A percentile compares a stretch with the other conserved stretches of the same genome.
Conservation (phyloP, 1,140 invertebrate genomes). For the Panagrolaimus sp. region DNA sequence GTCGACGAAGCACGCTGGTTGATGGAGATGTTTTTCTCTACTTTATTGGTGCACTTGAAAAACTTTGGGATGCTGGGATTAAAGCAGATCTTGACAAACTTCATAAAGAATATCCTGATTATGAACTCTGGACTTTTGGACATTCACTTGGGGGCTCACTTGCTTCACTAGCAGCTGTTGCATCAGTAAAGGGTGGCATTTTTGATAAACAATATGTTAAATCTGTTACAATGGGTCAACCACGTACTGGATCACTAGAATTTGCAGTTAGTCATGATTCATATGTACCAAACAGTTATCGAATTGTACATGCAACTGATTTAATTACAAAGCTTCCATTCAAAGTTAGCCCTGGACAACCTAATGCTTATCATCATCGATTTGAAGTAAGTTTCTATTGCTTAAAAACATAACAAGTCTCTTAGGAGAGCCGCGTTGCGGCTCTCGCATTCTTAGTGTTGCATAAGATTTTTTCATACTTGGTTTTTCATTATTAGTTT, state of each 20-base stretch:
- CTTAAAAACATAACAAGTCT: neutral
- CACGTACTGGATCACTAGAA: slow-evolving; percentile 40
- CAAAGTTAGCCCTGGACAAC: neutral
- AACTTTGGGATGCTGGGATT: neutral
- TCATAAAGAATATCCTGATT: neutral
- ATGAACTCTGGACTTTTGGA: neutral
- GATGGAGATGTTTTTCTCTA: neutral
- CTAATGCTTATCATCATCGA: slow-evolving; percentile 3
- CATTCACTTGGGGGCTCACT: slow-evolving; percentile 2
- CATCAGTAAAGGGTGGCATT: neutral
- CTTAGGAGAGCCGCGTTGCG: no score
- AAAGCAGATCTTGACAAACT: neutral
- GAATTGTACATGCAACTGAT: slow-evolving; percentile 42
- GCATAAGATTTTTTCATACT: no score
- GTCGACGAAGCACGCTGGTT: neutral
- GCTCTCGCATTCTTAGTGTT: no score
- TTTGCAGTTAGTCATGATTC: slow-evolving; percentile 35
- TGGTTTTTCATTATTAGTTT: no score
- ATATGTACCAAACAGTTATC: slow-evolving; percentile 37
- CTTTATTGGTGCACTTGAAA: neutral
- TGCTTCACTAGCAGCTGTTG: neutral
- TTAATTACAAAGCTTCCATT: slow-evolving; percentile 29
- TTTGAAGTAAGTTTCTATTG: neutral
- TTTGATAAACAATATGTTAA: neutral
- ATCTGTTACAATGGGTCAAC: slow-evolving; percentile 32